Conservation (phyloP, 2,888 invertebrate genomes). For the Cynaeus angustus region DNA sequence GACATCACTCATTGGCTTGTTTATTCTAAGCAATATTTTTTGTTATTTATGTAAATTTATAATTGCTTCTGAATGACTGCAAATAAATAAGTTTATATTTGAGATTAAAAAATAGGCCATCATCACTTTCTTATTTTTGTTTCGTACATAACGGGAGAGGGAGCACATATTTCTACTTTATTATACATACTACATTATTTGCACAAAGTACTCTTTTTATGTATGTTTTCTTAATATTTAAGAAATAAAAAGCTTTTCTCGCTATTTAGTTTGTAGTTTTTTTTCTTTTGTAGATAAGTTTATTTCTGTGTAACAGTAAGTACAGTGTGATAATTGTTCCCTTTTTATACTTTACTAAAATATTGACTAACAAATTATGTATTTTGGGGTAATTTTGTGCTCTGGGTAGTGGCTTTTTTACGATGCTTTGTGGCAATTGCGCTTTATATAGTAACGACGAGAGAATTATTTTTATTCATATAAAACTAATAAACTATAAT, state of each 20-base stretch:
- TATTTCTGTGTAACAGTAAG: constrained; percentile 39
- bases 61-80: constrained; percentile 50
- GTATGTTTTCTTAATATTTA: constrained; percentile 66
- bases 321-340: constrained; percentile 49
- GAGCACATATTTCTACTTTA: constrained; percentile 59
- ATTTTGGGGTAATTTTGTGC: constrained; percentile 45
- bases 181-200: constrained; percentile 59
- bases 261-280: constrained; percentile 56
- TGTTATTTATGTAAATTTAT: constrained; percentile 63
- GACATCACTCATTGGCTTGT: constrained; percentile 61
- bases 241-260: constrained; percentile 68
- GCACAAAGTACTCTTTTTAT: constrained; percentile 65
- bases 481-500: constrained; percentile 34
- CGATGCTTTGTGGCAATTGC: constrained; percentile 46
- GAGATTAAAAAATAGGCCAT: constrained; percentile 46
- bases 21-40: constrained; percentile 62
- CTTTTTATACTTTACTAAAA: constrained; percentile 42
- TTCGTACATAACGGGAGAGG: constrained; percentile 56
- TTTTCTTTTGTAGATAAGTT: constrained; percentile 51
- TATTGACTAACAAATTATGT: constrained; percentile 33
- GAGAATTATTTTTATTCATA: constrained; percentile 47
- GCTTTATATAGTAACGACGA: constrained; percentile 33
- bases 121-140: constrained; percentile 52
- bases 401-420: constrained; percentile 53
- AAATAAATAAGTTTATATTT: constrained; percentile 48